Evolutionary conservation across 1,140 invertebrate species (phyloP).

Genomic region (Camponotus vicinus): DNA sequence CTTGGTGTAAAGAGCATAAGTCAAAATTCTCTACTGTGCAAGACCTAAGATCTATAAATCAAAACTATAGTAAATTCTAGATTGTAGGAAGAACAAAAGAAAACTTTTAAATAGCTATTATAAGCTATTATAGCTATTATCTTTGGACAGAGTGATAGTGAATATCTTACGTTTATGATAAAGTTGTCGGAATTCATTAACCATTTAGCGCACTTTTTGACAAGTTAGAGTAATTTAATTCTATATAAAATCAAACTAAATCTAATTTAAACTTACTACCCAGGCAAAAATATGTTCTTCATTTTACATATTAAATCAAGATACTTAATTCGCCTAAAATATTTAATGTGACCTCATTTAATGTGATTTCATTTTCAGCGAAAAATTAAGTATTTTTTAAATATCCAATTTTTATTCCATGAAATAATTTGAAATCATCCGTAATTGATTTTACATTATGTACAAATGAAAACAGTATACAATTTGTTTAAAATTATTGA

Average conservation of each 20-base stretch:
- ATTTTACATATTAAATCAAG: not conserved
- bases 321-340: not conserved
- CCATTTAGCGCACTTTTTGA: not conserved
- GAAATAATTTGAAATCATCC: not conserved
- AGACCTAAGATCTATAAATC: conserved; percentile 5
- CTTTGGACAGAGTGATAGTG: not conserved
- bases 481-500: not conserved
- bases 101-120: conserved; percentile 11
- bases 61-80: not conserved
- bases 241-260: not conserved
- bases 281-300: not conserved
- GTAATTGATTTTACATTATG: not conserved
- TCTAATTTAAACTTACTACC: too few relatives aligned
- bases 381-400: not conserved
- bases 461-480: not conserved
- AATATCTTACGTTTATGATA: not conserved
- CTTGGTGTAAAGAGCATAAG: conserved; percentile 34
- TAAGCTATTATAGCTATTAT: not conserved
- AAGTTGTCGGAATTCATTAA: not conserved
- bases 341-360: not conserved
- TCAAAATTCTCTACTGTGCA: conserved; percentile 15
- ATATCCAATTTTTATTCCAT: not conserved
- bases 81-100: not conserved
- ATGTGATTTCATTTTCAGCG: not conserved
- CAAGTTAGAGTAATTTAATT: not conserved